phyloP scores from a whole-genome alignment of 2,797 vertebrate species.

The Emydoidea blandingii region DNA sequence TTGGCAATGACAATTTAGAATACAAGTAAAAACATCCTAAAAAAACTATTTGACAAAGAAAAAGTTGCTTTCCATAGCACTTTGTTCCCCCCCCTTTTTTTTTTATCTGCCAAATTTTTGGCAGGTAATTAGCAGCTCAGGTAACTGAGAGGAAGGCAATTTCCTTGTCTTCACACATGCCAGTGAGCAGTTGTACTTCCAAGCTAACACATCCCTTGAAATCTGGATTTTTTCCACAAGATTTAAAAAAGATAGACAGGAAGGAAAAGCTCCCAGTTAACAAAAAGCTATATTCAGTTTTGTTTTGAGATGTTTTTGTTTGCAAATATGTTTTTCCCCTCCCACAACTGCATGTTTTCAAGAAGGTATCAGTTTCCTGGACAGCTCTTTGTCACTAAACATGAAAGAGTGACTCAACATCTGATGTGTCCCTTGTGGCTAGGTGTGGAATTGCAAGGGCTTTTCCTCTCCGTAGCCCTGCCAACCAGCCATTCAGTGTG shows the following conservation, averaged over 20 bases:
- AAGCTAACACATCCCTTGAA: not conserved
- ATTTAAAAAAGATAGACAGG: not conserved
- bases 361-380: not conserved
- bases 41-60: not conserved
- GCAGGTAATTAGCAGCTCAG: not conserved
- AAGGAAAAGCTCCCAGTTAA: not conserved
- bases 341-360: not conserved
- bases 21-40: not conserved
- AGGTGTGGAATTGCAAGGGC: not conserved
- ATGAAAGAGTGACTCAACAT: not conserved
- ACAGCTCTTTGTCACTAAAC: not conserved
- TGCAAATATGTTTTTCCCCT: not conserved
- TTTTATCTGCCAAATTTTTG: not conserved
- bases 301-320: not conserved
- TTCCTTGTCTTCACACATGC: not conserved
- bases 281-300: not conserved
- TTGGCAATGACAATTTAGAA: not conserved
- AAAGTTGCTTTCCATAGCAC: not conserved
- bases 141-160: not conserved
- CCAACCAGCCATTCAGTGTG: not conserved
- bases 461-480: not conserved
- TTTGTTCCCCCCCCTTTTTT: not conserved
- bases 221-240: not conserved
- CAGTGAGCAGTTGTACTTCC: not conserved
- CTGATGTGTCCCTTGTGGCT: not conserved